Percentiles rank a stretch among this genome's conserved stretches.
These are phyloP conservation scores for Cairina moschata DNA, from an alignment of 2,113 vertebrate species.

Conservation along the genomic window DNA sequence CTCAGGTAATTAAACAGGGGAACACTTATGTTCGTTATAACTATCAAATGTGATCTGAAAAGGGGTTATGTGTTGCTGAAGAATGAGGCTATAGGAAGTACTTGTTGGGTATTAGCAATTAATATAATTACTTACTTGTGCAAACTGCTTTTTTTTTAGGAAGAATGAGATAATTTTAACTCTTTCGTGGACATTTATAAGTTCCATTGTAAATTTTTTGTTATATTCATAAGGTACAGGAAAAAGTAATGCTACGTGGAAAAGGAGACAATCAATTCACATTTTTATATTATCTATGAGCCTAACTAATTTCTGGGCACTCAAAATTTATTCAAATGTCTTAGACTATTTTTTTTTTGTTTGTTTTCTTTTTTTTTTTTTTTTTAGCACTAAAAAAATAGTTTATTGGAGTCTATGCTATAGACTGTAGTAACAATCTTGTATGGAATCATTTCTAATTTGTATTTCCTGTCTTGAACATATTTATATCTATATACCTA, in stretches of 20 bases:
- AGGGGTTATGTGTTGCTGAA: not conserved
- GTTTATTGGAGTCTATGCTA: not conserved
- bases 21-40: not conserved
- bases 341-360: not conserved
- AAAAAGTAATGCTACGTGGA: not conserved
- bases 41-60: not conserved
- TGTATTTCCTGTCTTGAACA: not conserved
- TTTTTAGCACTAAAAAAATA: not conserved
- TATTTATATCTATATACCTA: not conserved
- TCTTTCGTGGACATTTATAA: not conserved
- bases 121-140: not conserved
- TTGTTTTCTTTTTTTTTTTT: too few relatives aligned
- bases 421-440: not conserved
- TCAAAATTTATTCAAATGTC: not conserved
- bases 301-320: not conserved
- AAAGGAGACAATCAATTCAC: not conserved
- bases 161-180: not conserved
- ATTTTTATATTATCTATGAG: not conserved
- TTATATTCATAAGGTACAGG: not conserved
- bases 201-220: fast-evolving
- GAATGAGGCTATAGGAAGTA: not conserved
- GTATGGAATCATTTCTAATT: not conserved
- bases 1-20: not conserved
- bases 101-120: fast-evolving
- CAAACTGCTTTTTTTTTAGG: not conserved